Evolutionary conservation across 2,888 invertebrate genomes (phyloP), one percentile per base, ranked within the genome.

Genomic region (Aplocera efformata): DNA sequence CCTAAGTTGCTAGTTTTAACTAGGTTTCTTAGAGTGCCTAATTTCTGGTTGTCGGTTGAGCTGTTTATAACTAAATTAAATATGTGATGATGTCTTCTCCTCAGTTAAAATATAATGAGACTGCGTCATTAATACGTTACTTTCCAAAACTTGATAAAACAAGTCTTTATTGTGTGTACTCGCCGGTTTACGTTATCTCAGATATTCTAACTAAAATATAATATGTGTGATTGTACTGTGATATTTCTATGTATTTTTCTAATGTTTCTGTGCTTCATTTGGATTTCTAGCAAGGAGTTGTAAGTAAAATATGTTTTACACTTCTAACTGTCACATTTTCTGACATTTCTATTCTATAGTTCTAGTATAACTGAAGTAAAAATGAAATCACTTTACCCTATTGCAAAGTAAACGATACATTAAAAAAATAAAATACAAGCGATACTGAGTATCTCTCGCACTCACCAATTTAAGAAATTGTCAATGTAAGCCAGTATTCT

Each of bases 211-310:
- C 13, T 26, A 9, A 6, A 10, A 24, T 29, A 7, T 20, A 20
- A 28, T n/a, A n/a, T n/a, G n/a, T n/a, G n/a, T n/a, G n/a, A n/a
- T 10, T 25, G 25, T 38, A 11, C 8, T 20, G 20, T 28, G 26
- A 31, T 8, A 7, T 6, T 7, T 24, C 8, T 32, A 37, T 40
- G 29, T 38, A 3, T 44, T 39, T 45, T 38, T 74, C 61, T 65
- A 62, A 68, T 62, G 75, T 72, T 76, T 75, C 67, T 74, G 73
- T 78, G 85, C 85, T 62, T 77, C 82, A 62, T 70, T 71, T 79
- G 82, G 55, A 55, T 44, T 46, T 78, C 63, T 80, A 88, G 86
- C 86, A 88, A 74, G 85, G 85, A 83, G 79, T 85, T 81, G 86
- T 88, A 82, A 88, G 86, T 88, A 85, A 31, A 40, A 43, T 1